Conservation (phyloP, 2,113 vertebrate species). For the Opisthocomus hoazin region DNA sequence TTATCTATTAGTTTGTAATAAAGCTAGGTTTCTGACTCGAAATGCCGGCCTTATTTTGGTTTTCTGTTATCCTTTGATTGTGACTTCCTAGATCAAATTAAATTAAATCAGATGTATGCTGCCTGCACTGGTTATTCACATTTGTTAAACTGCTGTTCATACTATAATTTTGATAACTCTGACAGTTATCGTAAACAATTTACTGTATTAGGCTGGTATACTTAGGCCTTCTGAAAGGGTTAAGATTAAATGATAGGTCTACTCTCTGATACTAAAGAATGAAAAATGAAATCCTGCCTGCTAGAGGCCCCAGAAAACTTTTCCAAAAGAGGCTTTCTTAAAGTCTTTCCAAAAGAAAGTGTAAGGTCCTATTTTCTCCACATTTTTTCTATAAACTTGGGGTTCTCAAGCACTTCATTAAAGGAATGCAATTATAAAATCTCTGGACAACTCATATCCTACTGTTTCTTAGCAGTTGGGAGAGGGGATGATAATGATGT, state of each 20-base stretch:
- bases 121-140: neutral
- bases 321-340: neutral
- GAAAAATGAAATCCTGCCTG: neutral
- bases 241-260: neutral
- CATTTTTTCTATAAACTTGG: neutral
- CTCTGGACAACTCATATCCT: neutral
- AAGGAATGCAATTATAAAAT: neutral
- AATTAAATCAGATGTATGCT: neutral
- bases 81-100: neutral
- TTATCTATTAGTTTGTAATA: neutral
- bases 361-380: neutral
- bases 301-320: neutral
- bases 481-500: neutral
- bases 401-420: neutral
- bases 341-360: neutral
- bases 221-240: neutral
- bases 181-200: neutral
- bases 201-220: neutral
- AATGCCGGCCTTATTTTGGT: neutral
- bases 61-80: neutral
- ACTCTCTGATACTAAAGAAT: neutral
- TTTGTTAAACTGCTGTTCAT: neutral
- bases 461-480: neutral
- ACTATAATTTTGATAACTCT: neutral
- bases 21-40: neutral